These are phyloP conservation scores for Imbricaverruca yamaguchii DNA, from an alignment of 2,888 invertebrate species.

Conservation along the genomic window DNA sequence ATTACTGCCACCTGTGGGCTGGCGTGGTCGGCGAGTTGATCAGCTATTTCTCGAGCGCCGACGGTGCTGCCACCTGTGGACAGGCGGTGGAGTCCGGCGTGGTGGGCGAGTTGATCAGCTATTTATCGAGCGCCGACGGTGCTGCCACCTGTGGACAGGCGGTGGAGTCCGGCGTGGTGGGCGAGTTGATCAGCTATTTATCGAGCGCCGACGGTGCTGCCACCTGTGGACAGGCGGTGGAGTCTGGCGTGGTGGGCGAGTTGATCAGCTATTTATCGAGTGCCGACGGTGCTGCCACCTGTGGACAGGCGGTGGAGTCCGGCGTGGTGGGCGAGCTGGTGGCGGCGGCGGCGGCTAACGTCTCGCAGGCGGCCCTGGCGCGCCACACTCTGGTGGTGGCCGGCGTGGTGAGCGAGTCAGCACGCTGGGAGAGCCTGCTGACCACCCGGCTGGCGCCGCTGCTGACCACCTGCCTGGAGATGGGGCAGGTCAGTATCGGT, in stretches of 20 bases:
- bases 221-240: conserved; percentile 2
- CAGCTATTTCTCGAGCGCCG: no score
- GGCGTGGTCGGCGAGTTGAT: no score
- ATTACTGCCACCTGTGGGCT: no score
- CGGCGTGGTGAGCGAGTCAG: not conserved
- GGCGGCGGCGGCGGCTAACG: not conserved
- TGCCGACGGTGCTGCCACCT: no score
- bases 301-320: not conserved
- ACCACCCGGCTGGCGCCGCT: not conserved
- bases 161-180: not conserved
- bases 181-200: not conserved
- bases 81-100: not conserved
- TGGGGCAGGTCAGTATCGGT: not conserved
- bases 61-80: no score
- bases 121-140: not conserved
- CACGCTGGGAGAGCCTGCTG: not conserved
- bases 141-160: not conserved
- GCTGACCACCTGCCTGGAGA: not conserved
- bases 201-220: no score
- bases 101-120: not conserved
- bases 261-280: no score
- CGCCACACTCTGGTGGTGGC: not conserved
- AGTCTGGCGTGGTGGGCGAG: not conserved
- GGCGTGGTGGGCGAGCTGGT: not conserved
- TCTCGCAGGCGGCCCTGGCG: not conserved